Base-by-base conservation (phyloP, 2,888 invertebrate genomes). In the Eulithis prunata region DNA sequence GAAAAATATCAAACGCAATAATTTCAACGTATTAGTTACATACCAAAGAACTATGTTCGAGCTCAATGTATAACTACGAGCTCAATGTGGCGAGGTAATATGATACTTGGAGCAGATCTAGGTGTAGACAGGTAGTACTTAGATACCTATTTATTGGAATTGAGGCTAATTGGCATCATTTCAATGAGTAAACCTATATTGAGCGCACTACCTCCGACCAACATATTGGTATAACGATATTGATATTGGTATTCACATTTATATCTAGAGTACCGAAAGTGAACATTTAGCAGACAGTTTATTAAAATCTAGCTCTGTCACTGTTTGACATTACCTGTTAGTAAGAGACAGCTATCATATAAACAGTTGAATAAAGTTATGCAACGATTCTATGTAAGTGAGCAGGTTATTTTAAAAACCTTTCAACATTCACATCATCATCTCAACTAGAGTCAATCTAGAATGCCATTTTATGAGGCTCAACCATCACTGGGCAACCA, bases 101-200 rank as follows among this genome's bases (percentile, higher is more conserved):
- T 49, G 47, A 41, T 55, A 12, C 14, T 43, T 55, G 8, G 45
- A 54, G 61, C 49, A 47, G 11, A 11, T 3, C 14, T 21, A 21
- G 21, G 21, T 21, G 21, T 61, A 51, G n/a, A n/a, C n/a, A n/a
- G 60, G 36, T 14, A 60, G 59, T 51, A 51, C 1, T n/a, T 21
- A 21, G 41, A 13, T 56, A 21, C n/a, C n/a, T 45, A 46, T 46
- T 21, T 38, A 60, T 60, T 59, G 58, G 14, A 64, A 54, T 43
- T 51, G 52, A 46, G 14, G 43, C 46, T 65, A 60, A 65, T 65
- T 65, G 65, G 61, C 43, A 32, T 43, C 59, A 55, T 51, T 45
- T 64, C 55, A 64, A 45, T 55, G 43, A 59, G 41, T 45, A 49
- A n/a, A 38, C n/a, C 28, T 62, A 56, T 62, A 56, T 43, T 49